phyloP scores from a whole-genome alignment of 2,113 vertebrate genomes.

The Ciconia boyciana region DNA sequence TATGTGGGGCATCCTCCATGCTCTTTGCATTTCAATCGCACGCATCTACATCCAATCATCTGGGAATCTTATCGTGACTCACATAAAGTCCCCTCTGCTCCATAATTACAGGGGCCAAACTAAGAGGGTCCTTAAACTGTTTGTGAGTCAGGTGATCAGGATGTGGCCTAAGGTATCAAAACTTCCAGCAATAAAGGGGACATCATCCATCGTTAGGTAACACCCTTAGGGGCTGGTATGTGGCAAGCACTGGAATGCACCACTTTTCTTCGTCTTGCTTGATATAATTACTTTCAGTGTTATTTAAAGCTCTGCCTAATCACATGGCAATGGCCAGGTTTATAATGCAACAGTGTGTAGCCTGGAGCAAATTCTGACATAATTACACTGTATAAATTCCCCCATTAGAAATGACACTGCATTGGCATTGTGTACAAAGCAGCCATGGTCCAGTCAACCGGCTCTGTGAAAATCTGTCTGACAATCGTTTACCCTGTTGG shows the following conservation, averaged over 20 bases:
- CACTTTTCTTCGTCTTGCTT: conserved; percentile 34
- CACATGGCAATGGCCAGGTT: conserved; percentile 61
- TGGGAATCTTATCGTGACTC: background rate
- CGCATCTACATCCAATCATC: background rate
- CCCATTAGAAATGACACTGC: conserved; percentile 63
- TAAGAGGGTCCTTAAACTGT: conserved; percentile 22
- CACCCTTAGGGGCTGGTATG: background rate
- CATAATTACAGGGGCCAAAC: conserved; percentile 9
- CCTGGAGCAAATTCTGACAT: conserved; percentile 56
- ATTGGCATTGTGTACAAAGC: conserved; percentile 58
- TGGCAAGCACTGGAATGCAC: conserved; percentile 49
- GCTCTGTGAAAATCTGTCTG: conserved; percentile 68
- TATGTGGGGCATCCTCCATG: background rate
- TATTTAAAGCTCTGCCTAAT: conserved; percentile 69
- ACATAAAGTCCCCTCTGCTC: background rate
- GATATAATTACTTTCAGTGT: conserved; percentile 64
- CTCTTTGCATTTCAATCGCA: conserved; percentile 44
- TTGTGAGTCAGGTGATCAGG: background rate
- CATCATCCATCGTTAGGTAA: background rate
- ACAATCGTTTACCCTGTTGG: conserved; percentile 58
- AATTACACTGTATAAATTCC: conserved; percentile 66
- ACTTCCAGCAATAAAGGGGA: conserved; percentile 22
- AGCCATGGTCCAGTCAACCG: conserved; percentile 55
- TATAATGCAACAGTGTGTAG: conserved; percentile 55
- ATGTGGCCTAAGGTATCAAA: conserved; percentile 21